Evolutionary conservation across 2,797 vertebrate genomes (phyloP), one percentile per base, ranked within the genome.

Genomic region (Otolemur crassicaudatus): DNA sequence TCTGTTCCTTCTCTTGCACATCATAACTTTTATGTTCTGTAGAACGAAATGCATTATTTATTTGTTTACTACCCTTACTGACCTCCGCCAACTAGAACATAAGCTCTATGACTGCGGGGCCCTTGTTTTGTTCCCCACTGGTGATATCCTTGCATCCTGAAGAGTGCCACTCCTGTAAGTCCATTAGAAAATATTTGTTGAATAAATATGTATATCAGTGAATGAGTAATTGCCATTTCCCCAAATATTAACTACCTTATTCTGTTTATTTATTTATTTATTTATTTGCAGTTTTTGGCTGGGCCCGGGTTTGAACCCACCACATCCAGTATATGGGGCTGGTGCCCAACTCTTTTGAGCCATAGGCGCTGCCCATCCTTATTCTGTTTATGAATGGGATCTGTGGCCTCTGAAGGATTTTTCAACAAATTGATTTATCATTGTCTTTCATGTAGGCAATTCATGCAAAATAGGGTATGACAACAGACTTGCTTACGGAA

Each of bases 401-500:
- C 65, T 82, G 7, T 73, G 46, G 3, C 79, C 22, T 67, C 82
- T 43, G 11, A 7, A 88, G 56, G 1, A 11, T 77, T 87, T 80
- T 75, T 58, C 77, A 53, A 53, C 46, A 87, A 67, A 49, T 70
- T 81, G 46, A n/a, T 61, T 94, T 90, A 20, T 72, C 65, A 75
- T 46, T 23, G 0, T 63, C 31, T 76, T 60, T 63, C 29, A 4
- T 61, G n/a, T 5, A 77, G 56, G n/a, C 19, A 73, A 69, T 12
- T 82, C 94, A 81, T 92, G 87, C 56, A 80, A 90, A 97, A 73
- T 93, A 10, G 5, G 34, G 0, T 12, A 20, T 96, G 34, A 91
- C 20, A 12, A 25, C 49, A 17, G 4, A 90, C 93, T 88, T 96
- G 37, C 95, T 83, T 92, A 85, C 86, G 87, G 87, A 97, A 93